A percentile compares a stretch with the other conserved stretches of the same genome.
phyloP scores from a whole-genome alignment of 1,140 invertebrate genomes.

The Homalodisca vitripennis region DNA sequence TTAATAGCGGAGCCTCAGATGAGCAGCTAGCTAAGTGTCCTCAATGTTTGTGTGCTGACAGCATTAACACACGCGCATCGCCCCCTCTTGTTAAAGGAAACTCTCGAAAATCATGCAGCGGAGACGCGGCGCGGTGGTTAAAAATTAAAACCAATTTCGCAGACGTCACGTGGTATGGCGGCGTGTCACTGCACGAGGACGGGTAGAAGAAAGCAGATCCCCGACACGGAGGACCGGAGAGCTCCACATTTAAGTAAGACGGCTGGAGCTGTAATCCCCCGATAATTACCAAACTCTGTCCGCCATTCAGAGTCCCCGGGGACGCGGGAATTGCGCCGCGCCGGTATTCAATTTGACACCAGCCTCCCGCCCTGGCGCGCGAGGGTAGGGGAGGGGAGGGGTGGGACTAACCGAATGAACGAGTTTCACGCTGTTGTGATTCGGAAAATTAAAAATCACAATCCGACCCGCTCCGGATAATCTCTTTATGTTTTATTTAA shows the following conservation, averaged over 20 bases:
- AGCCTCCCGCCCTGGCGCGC: background rate
- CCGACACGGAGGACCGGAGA: background rate
- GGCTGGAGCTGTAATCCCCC: background rate
- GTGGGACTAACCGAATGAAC: slow-evolving; percentile 17
- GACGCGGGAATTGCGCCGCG: background rate
- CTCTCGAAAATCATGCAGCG: background rate
- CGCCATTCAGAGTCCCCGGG: background rate
- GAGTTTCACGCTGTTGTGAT: slow-evolving; percentile 28
- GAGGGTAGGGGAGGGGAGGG: background rate
- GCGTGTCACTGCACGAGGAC: background rate
- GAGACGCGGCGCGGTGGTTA: background rate
- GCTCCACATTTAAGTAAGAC: slow-evolving; percentile 20
- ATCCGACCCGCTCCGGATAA: slow-evolving; percentile 2
- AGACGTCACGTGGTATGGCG: background rate
- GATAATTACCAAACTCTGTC: slow-evolving; percentile 7
- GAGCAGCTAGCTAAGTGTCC: background rate
- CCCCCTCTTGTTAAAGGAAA: background rate
- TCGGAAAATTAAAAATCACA: slow-evolving; percentile 28
- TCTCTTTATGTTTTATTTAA: slow-evolving; percentile 25
- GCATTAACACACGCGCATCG: background rate
- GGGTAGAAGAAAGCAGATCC: background rate
- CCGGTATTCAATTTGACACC: slow-evolving; percentile 30
- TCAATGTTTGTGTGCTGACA: background rate
- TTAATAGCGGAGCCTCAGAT: too few species aligned
- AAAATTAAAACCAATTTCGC: background rate